phyloP scores from a whole-genome alignment of 2,888 invertebrate species.

The Perizoma affinitatum region DNA sequence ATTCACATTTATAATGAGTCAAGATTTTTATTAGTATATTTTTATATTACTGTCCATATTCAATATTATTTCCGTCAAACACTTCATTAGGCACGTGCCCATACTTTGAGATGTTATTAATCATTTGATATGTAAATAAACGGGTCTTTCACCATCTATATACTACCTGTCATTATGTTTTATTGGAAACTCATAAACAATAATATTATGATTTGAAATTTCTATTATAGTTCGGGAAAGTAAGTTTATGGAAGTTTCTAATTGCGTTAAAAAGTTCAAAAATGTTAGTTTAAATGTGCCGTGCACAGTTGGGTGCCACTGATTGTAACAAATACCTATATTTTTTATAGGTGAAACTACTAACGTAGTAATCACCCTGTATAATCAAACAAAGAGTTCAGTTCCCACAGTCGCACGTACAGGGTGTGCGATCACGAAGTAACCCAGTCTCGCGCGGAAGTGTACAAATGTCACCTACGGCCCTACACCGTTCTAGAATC shows the following conservation, averaged over 20 bases:
- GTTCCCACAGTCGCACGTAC: conserved; percentile 81
- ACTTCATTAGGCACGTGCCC: conserved; percentile 41
- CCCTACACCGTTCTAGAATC: conserved; percentile 66
- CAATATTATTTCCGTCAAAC: conserved; percentile 33
- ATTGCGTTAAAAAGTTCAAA: conserved; percentile 20
- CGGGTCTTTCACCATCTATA: conserved; percentile 30
- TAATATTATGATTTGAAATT: conserved; percentile 40
- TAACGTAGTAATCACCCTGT: conserved; percentile 50
- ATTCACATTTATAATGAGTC: conserved; percentile 19
- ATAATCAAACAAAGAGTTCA: conserved; percentile 63
- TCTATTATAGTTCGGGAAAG: conserved; percentile 39
- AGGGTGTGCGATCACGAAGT: conserved; percentile 79
- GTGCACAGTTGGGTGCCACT: conserved; percentile 14
- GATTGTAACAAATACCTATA: conserved; percentile 8
- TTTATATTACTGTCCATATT: conserved; percentile 25
- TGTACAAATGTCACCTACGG: conserved; percentile 80
- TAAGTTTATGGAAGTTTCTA: conserved; percentile 21
- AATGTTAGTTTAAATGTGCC: conserved; percentile 8
- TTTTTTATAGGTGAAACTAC: too few species aligned
- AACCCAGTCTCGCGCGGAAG: conserved; percentile 77
- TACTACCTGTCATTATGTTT: conserved; percentile 40
- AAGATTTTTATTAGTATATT: conserved; percentile 4
- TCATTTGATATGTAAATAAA: conserved; percentile 43
- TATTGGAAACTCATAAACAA: conserved; percentile 42
- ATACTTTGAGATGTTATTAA: conserved; percentile 36